A percentile compares a stretch with the other conserved stretches of the same genome.
phyloP scores from a whole-genome alignment of 1,140 invertebrate species.

The Bombus waltoni region DNA sequence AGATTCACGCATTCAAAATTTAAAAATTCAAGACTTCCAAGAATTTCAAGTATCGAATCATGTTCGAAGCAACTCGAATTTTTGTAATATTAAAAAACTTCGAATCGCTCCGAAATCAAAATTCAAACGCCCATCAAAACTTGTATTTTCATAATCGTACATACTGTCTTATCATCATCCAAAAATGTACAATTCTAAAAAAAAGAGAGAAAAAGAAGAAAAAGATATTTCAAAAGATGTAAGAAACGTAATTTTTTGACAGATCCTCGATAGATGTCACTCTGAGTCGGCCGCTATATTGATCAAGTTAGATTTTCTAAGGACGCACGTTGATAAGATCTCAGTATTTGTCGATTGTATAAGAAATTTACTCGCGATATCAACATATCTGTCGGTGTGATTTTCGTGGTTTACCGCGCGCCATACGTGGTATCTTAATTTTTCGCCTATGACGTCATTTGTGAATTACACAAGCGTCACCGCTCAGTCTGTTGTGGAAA shows the following conservation, averaged over 20 bases:
- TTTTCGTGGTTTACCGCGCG: slow-evolving; percentile 13
- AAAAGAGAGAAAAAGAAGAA: not conserved
- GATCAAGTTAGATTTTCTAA: slow-evolving; percentile 71
- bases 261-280: slow-evolving; percentile 61
- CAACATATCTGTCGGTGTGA: slow-evolving; percentile 33
- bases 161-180: not conserved
- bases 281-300: slow-evolving; percentile 61
- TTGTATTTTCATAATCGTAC: not conserved
- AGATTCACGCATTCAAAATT: not conserved
- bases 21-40: not conserved
- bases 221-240: slow-evolving; percentile 5
- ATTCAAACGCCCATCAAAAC: not conserved
- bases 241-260: slow-evolving; percentile 26
- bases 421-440: slow-evolving; percentile 46
- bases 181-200: not conserved
- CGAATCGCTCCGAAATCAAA: not conserved
- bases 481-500: slow-evolving; percentile 70
- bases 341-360: slow-evolving; percentile 59
- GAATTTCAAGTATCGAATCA: not conserved
- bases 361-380: slow-evolving; percentile 39
- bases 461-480: slow-evolving; percentile 72
- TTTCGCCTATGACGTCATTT: slow-evolving; percentile 69
- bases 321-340: slow-evolving; percentile 68
- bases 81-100: not conserved
- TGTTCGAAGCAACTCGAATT: not conserved